phyloP scores from a whole-genome alignment of 2,797 vertebrate genomes.

The Coccyzus lansbergi region DNA sequence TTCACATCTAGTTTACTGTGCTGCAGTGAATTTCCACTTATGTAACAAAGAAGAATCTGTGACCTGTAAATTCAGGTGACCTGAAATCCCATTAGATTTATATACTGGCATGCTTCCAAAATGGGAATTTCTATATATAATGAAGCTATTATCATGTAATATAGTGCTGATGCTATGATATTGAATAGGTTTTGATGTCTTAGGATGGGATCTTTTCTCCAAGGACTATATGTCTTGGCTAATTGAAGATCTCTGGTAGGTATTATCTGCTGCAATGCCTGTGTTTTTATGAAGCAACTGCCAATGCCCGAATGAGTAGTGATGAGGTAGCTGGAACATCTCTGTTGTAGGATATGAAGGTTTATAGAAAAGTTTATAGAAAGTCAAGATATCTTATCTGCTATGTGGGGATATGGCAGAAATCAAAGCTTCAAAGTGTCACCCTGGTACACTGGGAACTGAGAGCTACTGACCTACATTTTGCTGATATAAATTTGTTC shows the following conservation, averaged over 20 bases:
- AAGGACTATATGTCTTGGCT: background rate
- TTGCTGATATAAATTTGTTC: constrained; percentile 24
- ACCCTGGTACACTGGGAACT: background rate
- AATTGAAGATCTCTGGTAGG: background rate
- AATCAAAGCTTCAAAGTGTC: constrained; percentile 45
- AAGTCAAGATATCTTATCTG: constrained; percentile 55
- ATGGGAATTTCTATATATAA: background rate
- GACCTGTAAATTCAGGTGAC: background rate
- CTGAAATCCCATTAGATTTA: background rate
- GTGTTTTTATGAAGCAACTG: background rate
- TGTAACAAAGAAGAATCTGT: background rate
- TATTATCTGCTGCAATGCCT: background rate
- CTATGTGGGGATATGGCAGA: constrained; percentile 24
- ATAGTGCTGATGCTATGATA: background rate
- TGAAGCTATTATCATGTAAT: background rate
- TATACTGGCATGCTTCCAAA: background rate
- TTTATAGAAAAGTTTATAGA: constrained; percentile 41
- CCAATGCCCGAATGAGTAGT: background rate
- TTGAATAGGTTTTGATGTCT: background rate
- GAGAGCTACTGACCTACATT: constrained; percentile 2
- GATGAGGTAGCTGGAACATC: background rate
- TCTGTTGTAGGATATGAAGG: background rate
- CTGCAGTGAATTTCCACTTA: background rate
- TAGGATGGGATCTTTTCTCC: background rate
- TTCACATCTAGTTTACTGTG: background rate